Percentiles rank a stretch among this genome's conserved stretches.
Conservation (phyloP, 1,140 invertebrate species). For the Drosophila ohnishii region DNA sequence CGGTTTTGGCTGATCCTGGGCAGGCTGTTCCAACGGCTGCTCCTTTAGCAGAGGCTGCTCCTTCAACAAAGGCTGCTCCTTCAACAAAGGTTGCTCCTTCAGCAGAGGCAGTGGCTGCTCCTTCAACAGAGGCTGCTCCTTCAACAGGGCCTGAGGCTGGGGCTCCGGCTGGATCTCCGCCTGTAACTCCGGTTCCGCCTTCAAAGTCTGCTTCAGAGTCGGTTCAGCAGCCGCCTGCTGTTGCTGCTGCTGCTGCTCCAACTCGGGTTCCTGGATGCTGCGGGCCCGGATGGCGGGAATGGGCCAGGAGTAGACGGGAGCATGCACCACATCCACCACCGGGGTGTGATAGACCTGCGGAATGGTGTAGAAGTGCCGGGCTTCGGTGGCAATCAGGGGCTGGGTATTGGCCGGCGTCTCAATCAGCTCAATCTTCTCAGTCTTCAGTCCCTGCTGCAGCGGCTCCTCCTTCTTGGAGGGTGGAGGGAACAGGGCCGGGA, state of each 20-base stretch:
- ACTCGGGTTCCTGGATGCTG: constrained; percentile 59
- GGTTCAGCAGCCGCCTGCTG: constrained; percentile 26
- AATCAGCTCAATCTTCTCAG: constrained; percentile 62
- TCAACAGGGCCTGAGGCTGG: constrained; percentile 16
- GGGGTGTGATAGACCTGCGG: constrained; percentile 70
- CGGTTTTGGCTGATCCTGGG: constrained; percentile 18
- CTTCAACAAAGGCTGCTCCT: constrained; percentile 46
- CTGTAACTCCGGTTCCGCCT: constrained; percentile 31
- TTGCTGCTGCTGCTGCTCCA: constrained; percentile 25
- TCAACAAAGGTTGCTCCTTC: constrained; percentile 49
- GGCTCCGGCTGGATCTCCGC: constrained; percentile 23
- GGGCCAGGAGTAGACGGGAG: constrained; percentile 67
- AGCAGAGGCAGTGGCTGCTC: constrained; percentile 51
- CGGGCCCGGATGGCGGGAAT: constrained; percentile 74
- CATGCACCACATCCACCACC: constrained; percentile 72
- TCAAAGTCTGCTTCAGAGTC: constrained; percentile 34
- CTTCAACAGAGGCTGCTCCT: constrained; percentile 54
- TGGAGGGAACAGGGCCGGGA: constrained; percentile 59
- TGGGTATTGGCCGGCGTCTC: constrained; percentile 73
- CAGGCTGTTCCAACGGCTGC: constrained; percentile 46
- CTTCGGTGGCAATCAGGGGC: constrained; percentile 62
- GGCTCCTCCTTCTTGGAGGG: constrained; percentile 48
- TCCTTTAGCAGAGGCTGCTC: constrained; percentile 44
- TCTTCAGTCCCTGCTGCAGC: constrained; percentile 38
- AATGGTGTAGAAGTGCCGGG: constrained; percentile 68